Percentiles rank a stretch among this genome's conserved stretches.
Conservation (phyloP, 2,113 vertebrate genomes). For the Benitochromis conjunctus region DNA sequence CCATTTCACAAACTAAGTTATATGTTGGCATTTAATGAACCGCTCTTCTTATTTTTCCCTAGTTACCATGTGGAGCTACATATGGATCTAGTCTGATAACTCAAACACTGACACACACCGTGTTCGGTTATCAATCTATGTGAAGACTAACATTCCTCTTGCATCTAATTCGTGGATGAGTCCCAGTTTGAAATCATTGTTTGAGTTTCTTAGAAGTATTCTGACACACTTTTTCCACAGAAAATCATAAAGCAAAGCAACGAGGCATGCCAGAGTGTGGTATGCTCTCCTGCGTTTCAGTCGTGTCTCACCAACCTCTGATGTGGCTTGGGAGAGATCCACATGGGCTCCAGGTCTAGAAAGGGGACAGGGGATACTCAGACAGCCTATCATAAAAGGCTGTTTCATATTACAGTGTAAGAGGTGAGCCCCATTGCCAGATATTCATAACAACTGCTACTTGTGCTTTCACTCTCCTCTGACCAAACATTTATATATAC, state of each 20-base stretch:
- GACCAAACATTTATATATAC: not conserved
- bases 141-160: not conserved
- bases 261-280: not conserved
- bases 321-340: conserved; percentile 14
- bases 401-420: not conserved
- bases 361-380: conserved; percentile 4
- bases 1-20: not conserved
- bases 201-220: conserved; percentile 24
- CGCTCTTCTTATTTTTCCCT: not conserved
- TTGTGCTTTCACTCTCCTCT: conserved; percentile 10
- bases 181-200: conserved; percentile 7
- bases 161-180: conserved; percentile 10
- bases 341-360: conserved; percentile 22
- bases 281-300: conserved; percentile 19
- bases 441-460: not conserved
- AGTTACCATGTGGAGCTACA: not conserved
- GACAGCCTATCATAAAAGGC: not conserved
- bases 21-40: not conserved
- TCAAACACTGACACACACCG: not conserved
- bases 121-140: not conserved
- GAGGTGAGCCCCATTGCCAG: not conserved
- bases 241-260: not conserved
- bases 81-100: not conserved
- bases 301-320: not conserved
- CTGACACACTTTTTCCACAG: conserved; percentile 31